These are phyloP conservation scores for Nemoura dubitans DNA, from an alignment of 2,888 invertebrate genomes.

Conservation along the genomic window DNA sequence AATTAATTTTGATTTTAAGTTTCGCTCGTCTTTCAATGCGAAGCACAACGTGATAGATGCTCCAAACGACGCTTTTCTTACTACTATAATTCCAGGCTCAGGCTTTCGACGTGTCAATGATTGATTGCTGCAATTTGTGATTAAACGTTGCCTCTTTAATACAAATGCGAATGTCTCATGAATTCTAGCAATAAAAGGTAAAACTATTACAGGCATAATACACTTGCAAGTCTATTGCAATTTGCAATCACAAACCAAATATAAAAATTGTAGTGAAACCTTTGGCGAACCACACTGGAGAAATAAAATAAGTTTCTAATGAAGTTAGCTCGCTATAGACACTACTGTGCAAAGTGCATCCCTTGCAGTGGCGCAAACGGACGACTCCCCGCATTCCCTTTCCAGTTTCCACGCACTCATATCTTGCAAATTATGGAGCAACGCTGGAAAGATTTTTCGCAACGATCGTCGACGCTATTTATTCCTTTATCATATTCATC, in stretches of 20 bases:
- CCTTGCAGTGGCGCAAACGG: too few species aligned
- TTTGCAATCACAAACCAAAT: too few species aligned
- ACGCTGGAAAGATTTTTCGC: conserved; percentile 24
- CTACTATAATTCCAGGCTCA: neutral
- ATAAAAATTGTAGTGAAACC: too few species aligned
- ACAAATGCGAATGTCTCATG: too few species aligned
- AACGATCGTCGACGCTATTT: conserved; percentile 8
- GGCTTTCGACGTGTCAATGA: neutral
- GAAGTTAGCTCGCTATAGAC: too few species aligned
- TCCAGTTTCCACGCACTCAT: neutral
- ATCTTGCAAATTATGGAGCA: conserved; percentile 15
- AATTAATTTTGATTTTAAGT: neutral
- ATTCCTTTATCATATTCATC: conserved; percentile 32
- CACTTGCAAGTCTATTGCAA: too few species aligned
- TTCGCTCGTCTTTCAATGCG: neutral
- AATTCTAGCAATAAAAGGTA: too few species aligned
- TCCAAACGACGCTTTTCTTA: neutral
- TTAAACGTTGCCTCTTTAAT: neutral
- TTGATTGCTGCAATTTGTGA: neutral
- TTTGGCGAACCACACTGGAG: too few species aligned
- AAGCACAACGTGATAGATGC: neutral
- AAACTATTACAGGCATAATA: too few species aligned
- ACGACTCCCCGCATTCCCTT: too few species aligned
- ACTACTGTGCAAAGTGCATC: too few species aligned
- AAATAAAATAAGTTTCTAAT: too few species aligned